Percentiles rank a stretch among this genome's conserved stretches.
Evolutionary conservation across 2,888 invertebrate genomes (phyloP).

Genomic region (Microctonus brassicae): DNA sequence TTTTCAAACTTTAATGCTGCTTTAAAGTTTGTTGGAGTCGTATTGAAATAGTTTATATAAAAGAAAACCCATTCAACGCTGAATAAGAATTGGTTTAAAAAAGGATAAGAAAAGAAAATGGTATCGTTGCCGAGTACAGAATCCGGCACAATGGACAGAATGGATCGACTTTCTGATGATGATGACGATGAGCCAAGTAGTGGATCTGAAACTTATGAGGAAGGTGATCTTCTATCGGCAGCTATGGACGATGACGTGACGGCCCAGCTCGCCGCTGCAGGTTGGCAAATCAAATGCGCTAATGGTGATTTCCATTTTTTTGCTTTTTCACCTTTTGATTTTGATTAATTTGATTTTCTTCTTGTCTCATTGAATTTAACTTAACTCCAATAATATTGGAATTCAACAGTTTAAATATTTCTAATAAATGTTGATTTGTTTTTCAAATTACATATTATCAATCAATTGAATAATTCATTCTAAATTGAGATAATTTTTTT

Average conservation of each 20-base stretch:
- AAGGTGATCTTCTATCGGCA: conserved; percentile 85
- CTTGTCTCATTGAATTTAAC: conserved; percentile 40
- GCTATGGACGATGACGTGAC: conserved; percentile 95
- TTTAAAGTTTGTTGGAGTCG: conserved; percentile 45
- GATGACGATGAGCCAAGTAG: conserved; percentile 87
- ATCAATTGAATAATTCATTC: background rate
- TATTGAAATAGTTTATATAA: conserved; percentile 45
- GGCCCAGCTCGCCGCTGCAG: conserved; percentile 95
- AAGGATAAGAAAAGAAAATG: conserved; percentile 50
- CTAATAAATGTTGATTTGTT: background rate
- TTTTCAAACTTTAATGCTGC: conserved; percentile 32
- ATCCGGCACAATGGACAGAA: conserved; percentile 56
- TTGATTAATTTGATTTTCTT: conserved; percentile 44
- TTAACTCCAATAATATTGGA: background rate
- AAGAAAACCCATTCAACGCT: conserved; percentile 15
- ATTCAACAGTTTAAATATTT: background rate
- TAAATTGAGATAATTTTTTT: background rate
- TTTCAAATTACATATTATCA: background rate
- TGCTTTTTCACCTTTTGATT: conserved; percentile 36
- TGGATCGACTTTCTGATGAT: conserved; percentile 75
- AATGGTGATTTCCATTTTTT: conserved; percentile 70
- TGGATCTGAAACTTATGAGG: conserved; percentile 83
- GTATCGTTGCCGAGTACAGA: conserved; percentile 63
- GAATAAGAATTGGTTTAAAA: background rate
- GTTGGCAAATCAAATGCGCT: conserved; percentile 74